phyloP scores from a whole-genome alignment of 2,113 vertebrate genomes.

The Tamias sibiricus region DNA sequence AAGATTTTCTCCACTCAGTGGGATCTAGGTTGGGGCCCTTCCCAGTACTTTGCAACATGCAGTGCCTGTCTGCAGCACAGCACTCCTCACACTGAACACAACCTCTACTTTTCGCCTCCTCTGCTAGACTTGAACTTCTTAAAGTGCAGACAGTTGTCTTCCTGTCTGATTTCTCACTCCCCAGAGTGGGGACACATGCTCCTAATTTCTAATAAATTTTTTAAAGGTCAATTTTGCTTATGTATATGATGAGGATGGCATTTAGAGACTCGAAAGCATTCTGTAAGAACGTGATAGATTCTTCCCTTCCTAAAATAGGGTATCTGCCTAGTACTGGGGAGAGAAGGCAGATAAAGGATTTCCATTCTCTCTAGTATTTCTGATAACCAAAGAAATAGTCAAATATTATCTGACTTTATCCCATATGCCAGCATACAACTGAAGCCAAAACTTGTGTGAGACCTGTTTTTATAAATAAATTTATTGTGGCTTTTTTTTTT shows the following conservation, averaged over 20 bases:
- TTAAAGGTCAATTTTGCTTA: background rate
- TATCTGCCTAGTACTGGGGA: background rate
- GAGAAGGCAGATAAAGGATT: background rate
- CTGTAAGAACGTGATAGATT: slow-evolving; percentile 25
- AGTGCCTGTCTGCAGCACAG: background rate
- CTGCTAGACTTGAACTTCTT: background rate
- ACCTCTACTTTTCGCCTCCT: background rate
- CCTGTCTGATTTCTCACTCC: background rate
- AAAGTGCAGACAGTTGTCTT: background rate
- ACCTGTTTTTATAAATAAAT: slow-evolving; percentile 56
- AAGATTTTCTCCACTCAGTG: background rate
- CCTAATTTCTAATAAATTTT: background rate
- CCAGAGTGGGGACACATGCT: background rate
- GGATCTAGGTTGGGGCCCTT: background rate
- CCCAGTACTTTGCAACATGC: fast-evolving
- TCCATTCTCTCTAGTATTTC: background rate
- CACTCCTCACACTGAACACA: fast-evolving
- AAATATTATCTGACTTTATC: slow-evolving; percentile 8
- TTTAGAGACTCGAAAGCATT: background rate
- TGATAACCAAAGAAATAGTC: background rate
- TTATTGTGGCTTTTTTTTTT: slow-evolving; percentile 42
- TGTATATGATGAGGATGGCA: background rate
- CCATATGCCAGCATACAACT: background rate
- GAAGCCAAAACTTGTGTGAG: slow-evolving; percentile 51
- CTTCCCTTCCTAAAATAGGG: slow-evolving; percentile 32